These are phyloP conservation scores for Furnarius figulus DNA, from an alignment of 2,113 vertebrate species.

Conservation along the genomic window DNA sequence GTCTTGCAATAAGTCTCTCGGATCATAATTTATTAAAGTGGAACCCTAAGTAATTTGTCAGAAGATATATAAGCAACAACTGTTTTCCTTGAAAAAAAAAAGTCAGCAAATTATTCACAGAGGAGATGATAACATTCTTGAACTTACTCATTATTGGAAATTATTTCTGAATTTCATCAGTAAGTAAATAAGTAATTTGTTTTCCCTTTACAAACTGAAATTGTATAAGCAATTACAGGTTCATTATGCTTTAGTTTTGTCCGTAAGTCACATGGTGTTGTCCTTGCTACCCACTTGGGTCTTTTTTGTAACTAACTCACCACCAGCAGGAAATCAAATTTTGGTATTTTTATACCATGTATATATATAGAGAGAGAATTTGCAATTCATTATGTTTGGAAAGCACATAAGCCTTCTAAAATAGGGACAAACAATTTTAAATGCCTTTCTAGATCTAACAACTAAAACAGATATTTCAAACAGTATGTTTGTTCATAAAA, in stretches of 20 bases:
- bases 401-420: background rate
- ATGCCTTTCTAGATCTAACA: background rate
- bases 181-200: background rate
- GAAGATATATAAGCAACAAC: background rate
- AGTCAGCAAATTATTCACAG: background rate
- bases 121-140: background rate
- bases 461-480: background rate
- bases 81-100: background rate
- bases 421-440: too few species aligned
- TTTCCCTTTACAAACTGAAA: background rate
- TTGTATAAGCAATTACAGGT: background rate
- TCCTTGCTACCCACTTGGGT: background rate
- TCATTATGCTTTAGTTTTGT: background rate
- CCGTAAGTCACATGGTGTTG: rapidly evolving
- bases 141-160: background rate
- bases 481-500: background rate
- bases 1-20: background rate
- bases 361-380: too few species aligned
- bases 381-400: too few species aligned
- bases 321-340: background rate
- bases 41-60: background rate
- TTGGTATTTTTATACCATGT: background rate
- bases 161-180: background rate
- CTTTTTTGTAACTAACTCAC: background rate
- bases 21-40: background rate